Percentiles rank a stretch among this genome's conserved stretches.
These are phyloP conservation scores for Seriola rivoliana DNA, from an alignment of 2,113 vertebrate genomes.

Conservation along the genomic window DNA sequence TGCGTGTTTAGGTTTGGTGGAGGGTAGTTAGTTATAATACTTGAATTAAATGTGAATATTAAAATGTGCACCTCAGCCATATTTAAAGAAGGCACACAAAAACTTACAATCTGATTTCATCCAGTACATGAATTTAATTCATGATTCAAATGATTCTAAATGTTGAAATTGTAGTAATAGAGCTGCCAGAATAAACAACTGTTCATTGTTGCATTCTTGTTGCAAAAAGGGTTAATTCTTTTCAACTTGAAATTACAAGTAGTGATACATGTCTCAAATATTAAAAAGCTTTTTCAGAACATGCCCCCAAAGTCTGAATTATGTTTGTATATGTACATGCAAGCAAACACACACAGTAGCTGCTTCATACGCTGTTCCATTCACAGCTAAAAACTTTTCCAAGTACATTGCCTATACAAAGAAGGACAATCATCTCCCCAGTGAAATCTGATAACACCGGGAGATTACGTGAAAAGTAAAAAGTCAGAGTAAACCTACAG, in stretches of 20 bases:
- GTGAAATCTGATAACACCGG: not conserved
- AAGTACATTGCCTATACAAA: not conserved
- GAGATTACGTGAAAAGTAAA: conserved; percentile 7
- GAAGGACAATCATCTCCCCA: not conserved
- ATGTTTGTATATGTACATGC: not conserved
- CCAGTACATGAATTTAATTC: not conserved
- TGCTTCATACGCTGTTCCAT: not conserved
- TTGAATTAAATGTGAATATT: not conserved
- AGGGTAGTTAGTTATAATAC: not conserved
- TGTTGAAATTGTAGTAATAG: not conserved
- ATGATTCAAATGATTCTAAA: not conserved
- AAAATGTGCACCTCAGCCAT: not conserved
- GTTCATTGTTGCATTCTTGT: not conserved
- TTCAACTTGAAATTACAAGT: not conserved
- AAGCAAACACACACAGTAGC: not conserved
- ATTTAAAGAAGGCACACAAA: not conserved
- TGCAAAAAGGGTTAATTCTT: not conserved
- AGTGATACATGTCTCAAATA: not conserved
- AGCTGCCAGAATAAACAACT: not conserved
- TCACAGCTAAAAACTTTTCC: not conserved
- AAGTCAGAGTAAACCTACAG: conserved; percentile 13
- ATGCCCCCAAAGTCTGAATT: not conserved
- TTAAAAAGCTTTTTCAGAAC: not conserved
- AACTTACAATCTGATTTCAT: not conserved
- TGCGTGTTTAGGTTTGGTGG: too few species aligned